Evolutionary conservation across 2,113 vertebrate species (phyloP).

Genomic region (Myrmecophaga tridactyla): DNA sequence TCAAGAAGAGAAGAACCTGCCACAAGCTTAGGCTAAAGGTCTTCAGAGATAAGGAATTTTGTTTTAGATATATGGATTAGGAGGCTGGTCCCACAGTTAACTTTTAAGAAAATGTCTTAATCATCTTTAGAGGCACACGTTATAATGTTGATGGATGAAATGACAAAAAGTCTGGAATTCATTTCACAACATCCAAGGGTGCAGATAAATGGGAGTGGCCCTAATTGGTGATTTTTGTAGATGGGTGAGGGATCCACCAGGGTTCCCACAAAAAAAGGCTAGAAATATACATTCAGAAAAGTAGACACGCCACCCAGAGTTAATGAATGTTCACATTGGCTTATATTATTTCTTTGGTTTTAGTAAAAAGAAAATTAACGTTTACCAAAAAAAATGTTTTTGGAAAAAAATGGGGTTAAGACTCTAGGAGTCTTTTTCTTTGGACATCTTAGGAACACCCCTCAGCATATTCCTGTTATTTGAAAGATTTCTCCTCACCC

Average conservation of each 20-base stretch:
- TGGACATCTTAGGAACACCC: fast-evolving
- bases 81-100: not conserved
- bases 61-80: not conserved
- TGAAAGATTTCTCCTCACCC: fast-evolving
- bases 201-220: not conserved
- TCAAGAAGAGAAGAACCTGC: not conserved
- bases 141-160: fast-evolving
- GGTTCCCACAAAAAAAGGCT: not conserved
- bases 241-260: not conserved
- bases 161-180: fast-evolving
- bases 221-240: fast-evolving
- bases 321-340: not conserved
- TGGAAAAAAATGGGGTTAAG: not conserved
- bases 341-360: not conserved
- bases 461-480: too few relatives aligned
- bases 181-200: not conserved
- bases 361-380: not conserved
- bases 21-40: too few relatives aligned
- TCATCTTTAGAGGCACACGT: not conserved
- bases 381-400: not conserved
- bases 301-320: not conserved
- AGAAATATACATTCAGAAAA: not conserved
- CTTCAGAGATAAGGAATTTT: not conserved
- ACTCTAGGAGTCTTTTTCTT: fast-evolving
- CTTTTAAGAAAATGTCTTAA: not conserved